Evolutionary conservation across 2,113 vertebrate genomes (phyloP).

Genomic region (Camelus bactrianus): DNA sequence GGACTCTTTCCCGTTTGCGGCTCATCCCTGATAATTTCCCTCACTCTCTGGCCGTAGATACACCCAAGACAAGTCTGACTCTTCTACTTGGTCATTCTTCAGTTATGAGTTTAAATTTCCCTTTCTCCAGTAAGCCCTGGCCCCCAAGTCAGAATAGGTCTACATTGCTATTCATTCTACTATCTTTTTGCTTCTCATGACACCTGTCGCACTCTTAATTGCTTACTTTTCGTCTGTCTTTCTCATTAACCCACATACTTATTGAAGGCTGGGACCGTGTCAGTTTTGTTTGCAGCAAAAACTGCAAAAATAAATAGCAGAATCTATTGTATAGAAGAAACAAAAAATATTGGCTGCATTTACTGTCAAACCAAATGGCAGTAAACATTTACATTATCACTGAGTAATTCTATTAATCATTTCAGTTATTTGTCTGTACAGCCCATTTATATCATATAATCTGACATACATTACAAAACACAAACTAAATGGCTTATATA

Average conservation of each 20-base stretch:
- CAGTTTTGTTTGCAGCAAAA: background rate
- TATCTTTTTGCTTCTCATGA: background rate
- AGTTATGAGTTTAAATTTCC: background rate
- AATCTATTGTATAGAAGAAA: background rate
- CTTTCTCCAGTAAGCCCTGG: background rate
- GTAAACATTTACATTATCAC: background rate
- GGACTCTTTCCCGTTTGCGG: background rate
- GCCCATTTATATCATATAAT: background rate
- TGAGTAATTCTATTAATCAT: background rate
- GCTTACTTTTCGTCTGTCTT: background rate
- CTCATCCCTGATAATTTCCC: background rate
- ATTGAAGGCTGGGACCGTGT: background rate
- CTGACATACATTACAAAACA: background rate
- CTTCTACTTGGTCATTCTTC: background rate
- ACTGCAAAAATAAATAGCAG: background rate
- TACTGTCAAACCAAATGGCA: background rate
- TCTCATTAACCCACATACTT: background rate
- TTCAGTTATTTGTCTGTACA: slow-evolving; percentile 22
- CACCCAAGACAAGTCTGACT: background rate
- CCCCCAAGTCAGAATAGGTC: background rate
- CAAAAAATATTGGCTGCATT: background rate
- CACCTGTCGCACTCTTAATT: background rate
- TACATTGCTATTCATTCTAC: background rate
- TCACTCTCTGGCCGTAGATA: background rate
- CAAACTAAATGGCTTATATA: background rate